Conservation (phyloP, 1,140 invertebrate species). For the Aphis gossypii region DNA sequence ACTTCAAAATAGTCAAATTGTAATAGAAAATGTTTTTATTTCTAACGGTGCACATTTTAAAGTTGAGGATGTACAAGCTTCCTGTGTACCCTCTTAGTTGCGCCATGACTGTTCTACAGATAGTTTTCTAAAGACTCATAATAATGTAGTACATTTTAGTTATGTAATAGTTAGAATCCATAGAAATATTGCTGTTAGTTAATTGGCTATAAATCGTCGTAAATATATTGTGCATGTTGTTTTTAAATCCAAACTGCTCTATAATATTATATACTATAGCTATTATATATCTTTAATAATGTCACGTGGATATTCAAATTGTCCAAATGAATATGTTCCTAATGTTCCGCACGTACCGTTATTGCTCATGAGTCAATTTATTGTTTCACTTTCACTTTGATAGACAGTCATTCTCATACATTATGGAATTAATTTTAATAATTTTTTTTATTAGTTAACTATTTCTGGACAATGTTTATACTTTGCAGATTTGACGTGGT, state of each 20-base stretch:
- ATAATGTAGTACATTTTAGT: not conserved
- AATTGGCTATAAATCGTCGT: too few species aligned
- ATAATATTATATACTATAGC: not conserved
- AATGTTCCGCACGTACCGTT: constrained; percentile 10
- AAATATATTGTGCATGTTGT: too few species aligned
- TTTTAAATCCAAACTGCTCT: not conserved
- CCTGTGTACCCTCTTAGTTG: too few species aligned
- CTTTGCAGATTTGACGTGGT: not conserved
- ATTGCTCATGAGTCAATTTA: constrained; percentile 9
- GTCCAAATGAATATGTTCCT: too few species aligned
- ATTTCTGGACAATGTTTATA: not conserved
- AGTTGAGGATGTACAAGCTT: too few species aligned
- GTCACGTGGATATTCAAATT: not conserved
- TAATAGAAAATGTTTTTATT: too few species aligned
- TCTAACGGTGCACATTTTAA: too few species aligned
- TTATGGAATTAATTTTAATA: not conserved
- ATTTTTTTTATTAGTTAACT: constrained; percentile 8
- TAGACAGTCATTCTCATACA: not conserved
- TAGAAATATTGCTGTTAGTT: too few species aligned
- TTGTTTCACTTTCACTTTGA: constrained; percentile 57
- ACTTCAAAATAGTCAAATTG: too few species aligned
- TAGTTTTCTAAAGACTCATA: not conserved
- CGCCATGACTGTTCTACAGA: not conserved
- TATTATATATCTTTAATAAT: too few species aligned
- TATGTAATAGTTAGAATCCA: not conserved